phyloP scores from a whole-genome alignment of 1,140 invertebrate species.

The Zaprionus capensis region DNA sequence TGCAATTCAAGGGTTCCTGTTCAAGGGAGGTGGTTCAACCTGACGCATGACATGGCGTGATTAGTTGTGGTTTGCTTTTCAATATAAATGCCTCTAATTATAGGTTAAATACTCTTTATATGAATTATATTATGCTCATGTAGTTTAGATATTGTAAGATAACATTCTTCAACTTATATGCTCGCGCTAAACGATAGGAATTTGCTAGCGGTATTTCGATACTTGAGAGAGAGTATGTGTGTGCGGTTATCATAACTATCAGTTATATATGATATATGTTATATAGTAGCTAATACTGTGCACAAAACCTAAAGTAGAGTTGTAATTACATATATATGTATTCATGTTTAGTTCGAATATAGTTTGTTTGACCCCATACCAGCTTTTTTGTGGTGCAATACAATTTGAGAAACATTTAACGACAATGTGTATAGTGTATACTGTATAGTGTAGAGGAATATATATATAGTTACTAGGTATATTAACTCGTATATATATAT shows the following conservation, averaged over 20 bases:
- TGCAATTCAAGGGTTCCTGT: constrained; percentile 1
- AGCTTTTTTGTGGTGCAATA: constrained; percentile 74
- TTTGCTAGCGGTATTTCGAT: constrained; percentile 50
- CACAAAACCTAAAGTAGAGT: constrained; percentile 73
- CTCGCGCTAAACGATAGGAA: constrained; percentile 72
- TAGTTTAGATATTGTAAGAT: constrained; percentile 15
- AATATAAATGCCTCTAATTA: constrained; percentile 41
- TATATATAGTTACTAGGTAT: constrained; percentile 36
- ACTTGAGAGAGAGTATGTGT: constrained; percentile 73
- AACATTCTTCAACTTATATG: constrained; percentile 68
- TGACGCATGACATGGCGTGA: constrained; percentile 70
- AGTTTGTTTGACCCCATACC: constrained; percentile 84
- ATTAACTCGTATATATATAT: constrained; percentile 21
- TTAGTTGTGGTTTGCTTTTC: constrained; percentile 46
- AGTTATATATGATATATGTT: constrained; percentile 46
- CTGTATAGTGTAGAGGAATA: constrained; percentile 9
- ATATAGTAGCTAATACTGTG: constrained; percentile 59
- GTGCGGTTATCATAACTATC: constrained; percentile 56
- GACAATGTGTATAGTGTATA: constrained; percentile 17
- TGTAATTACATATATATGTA: constrained; percentile 54
- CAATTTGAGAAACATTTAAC: constrained; percentile 55
- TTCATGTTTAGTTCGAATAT: constrained; percentile 45
- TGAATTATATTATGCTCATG: constrained; percentile 31
- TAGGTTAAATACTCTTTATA: constrained; percentile 21
- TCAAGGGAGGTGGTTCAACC: constrained; percentile 55